Base-by-base conservation (phyloP, 2,113 vertebrate genomes). In the Penelope pileata region DNA sequence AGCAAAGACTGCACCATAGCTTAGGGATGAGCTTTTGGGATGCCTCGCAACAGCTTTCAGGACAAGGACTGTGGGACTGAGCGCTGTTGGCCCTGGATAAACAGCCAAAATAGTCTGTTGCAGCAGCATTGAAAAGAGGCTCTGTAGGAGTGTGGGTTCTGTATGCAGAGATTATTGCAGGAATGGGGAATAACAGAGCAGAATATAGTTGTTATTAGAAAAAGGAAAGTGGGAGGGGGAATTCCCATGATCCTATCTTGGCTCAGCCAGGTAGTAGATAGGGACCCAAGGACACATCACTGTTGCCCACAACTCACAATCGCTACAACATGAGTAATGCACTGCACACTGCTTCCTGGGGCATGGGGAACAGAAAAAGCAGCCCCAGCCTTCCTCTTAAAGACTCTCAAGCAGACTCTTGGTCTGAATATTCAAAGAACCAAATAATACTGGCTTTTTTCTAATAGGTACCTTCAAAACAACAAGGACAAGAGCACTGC, bases 391-490 rank as follows among this genome's bases (percentile, higher is more conserved):
- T 77, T 5, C 8, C 15, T 30, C 11, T 32, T 80, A 36, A 47
- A 42, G 10, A 3, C 2, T 23, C 43, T 43, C 34, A 81, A 38
- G 22, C 8, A 63, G 13, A 43, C 10, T 54, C 30, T 48, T 7
- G 29, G 21, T 9, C 29, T 72, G 29, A 79, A 75, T 17, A 67
- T 4, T 1, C 58, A 75, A 9, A 10, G 7, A 42, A 13, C 5
- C 13, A 82, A 80, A 58, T 0, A 48, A 14, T 38, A 30, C 0
- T 36, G 30, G n/a, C 0, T 17, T 80, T 75, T 43, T 72, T 4
- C 36, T 67, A 9, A 7, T 12, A 24, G 34, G 1, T 6, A 38
- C 0, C 0, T 48, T 78, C 14, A 32, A 53, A 85, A 75, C 11
- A 68, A 34, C 12, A 47, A 21, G 5, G 84, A 62, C 19, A 13